phyloP scores from a whole-genome alignment of 2,113 vertebrate genomes.

The Campylomormyrus tamandua region DNA sequence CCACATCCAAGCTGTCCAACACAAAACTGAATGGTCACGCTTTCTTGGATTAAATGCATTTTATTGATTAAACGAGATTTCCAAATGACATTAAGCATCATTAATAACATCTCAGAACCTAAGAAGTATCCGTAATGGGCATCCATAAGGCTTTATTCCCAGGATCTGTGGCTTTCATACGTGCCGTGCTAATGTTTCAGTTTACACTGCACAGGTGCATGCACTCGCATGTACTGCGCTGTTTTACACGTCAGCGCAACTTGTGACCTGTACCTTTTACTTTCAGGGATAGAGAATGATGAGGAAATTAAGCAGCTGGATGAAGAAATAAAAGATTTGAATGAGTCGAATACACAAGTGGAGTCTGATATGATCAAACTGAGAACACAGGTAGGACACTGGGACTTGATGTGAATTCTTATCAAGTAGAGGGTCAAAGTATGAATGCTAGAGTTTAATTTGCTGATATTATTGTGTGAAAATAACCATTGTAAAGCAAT shows the following conservation, averaged over 20 bases:
- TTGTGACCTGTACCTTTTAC: background rate
- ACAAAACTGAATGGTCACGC: background rate
- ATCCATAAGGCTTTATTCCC: background rate
- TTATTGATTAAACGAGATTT: background rate
- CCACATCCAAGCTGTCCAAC: background rate
- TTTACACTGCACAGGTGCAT: background rate
- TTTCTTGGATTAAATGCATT: background rate
- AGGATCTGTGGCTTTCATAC: background rate
- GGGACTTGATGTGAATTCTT: background rate
- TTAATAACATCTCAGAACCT: background rate
- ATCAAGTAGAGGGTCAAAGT: background rate
- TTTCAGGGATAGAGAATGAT: constrained; percentile 90
- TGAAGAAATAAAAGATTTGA: constrained; percentile 97
- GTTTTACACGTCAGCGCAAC: background rate
- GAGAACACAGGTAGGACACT: constrained; percentile 82
- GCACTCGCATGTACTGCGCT: background rate
- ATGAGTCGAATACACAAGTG: constrained; percentile 92
- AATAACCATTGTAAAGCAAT: background rate
- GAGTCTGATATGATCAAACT: constrained; percentile 98
- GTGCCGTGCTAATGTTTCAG: background rate
- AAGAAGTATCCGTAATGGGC: background rate
- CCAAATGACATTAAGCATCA: background rate
- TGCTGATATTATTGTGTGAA: background rate
- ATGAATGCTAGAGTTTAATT: background rate
- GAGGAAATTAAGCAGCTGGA: constrained; percentile 98